phyloP scores from a whole-genome alignment of 2,113 vertebrate genomes.

The Monarcha castaneiventris region DNA sequence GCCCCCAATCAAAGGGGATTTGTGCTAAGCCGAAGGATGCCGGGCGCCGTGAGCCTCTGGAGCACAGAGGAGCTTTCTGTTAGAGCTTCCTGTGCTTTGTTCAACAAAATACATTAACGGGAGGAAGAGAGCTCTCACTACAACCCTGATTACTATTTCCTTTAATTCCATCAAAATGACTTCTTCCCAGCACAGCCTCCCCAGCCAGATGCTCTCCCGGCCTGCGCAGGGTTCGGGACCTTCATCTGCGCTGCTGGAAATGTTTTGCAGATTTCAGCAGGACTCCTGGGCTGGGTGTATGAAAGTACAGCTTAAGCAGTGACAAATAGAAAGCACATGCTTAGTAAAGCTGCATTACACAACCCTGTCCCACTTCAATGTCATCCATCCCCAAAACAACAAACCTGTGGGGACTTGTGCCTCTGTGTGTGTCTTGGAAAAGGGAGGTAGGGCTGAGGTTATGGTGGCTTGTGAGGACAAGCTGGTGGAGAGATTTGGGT shows the following conservation, averaged over 20 bases:
- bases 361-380: neutral
- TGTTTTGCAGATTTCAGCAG: conserved; percentile 38
- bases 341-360: conserved; percentile 37
- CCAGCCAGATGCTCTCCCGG: neutral
- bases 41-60: neutral
- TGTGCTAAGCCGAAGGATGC: neutral
- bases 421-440: neutral
- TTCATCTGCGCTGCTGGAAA: conserved; percentile 25
- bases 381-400: conserved; percentile 26
- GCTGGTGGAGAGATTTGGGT: neutral
- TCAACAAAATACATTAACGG: conserved; percentile 17
- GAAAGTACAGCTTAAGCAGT: conserved; percentile 7
- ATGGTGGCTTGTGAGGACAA: neutral
- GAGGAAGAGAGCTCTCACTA: conserved; percentile 44
- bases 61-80: conserved; percentile 31
- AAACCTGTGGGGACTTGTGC: conserved; percentile 16
- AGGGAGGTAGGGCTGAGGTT: neutral
- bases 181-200: neutral
- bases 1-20: neutral
- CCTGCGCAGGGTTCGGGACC: neutral
- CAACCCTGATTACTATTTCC: conserved; percentile 50
- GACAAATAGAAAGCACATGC: conserved; percentile 56
- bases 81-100: conserved; percentile 39
- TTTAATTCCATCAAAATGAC: conserved; percentile 43
- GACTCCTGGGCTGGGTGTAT: neutral